These are phyloP conservation scores for Gallinago undulata DNA, from an alignment of 2,113 vertebrate species.

Conservation along the genomic window DNA sequence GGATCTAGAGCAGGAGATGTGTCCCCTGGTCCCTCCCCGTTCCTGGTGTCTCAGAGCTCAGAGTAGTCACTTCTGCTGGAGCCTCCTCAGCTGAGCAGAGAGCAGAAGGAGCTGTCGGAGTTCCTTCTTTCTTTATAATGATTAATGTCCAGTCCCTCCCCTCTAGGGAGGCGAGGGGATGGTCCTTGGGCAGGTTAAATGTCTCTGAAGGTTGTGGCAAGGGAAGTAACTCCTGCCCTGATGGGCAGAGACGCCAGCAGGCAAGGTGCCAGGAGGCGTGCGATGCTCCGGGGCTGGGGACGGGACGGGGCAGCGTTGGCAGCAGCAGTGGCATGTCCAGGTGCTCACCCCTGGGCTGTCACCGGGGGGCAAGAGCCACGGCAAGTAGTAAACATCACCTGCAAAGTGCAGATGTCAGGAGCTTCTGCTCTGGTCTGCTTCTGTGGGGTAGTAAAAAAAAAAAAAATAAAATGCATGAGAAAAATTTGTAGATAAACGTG, in stretches of 20 bases:
- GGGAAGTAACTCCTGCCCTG: accelerated
- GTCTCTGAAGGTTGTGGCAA: not conserved
- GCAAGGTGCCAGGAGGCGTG: not conserved
- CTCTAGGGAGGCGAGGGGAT: not conserved
- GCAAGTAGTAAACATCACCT: not conserved
- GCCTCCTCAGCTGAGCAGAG: not conserved
- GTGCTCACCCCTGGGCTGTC: not conserved
- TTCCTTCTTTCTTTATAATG: not conserved
- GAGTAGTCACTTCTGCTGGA: not conserved
- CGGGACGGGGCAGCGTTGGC: not conserved
- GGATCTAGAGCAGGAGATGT: too few relatives aligned
- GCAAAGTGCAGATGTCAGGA: not conserved
- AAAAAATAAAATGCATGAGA: not conserved
- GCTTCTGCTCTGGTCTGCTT: not conserved
- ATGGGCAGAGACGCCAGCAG: not conserved
- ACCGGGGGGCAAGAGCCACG: not conserved
- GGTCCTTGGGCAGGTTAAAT: not conserved
- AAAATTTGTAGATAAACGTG: not conserved
- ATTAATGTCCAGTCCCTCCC: not conserved
- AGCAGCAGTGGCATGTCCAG: not conserved
- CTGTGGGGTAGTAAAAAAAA: not conserved
- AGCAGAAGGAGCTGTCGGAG: not conserved
- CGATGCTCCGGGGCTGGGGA: not conserved
- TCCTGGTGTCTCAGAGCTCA: not conserved
- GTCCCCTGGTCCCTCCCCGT: not conserved